Conservation (phyloP, 35 echinoderm and acorn worm genomes). For the Amphiura filiformis region DNA sequence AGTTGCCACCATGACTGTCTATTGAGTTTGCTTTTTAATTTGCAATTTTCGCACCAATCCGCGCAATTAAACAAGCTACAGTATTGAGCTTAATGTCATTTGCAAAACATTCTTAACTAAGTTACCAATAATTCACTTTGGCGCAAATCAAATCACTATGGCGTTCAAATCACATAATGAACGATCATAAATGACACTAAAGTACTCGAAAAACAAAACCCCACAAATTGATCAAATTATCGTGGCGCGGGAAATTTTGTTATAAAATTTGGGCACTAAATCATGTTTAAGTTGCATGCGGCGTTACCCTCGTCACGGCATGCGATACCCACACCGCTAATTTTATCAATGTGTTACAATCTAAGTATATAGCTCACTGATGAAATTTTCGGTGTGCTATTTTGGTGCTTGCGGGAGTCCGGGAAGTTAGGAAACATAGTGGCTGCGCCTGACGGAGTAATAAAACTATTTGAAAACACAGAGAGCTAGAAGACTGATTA, state of each 20-base stretch:
- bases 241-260: conserved; percentile 48
- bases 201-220: conserved; percentile 97
- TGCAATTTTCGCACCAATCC: conserved; percentile 37
- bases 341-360: conserved; percentile 37
- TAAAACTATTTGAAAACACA: not conserved
- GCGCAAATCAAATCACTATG: conserved; percentile 88
- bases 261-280: conserved; percentile 54
- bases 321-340: conserved; percentile 38
- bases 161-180: conserved; percentile 94
- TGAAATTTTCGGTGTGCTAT: not conserved
- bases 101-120: conserved; percentile 79
- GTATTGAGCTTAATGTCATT: conserved; percentile 73
- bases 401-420: not conserved
- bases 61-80: conserved; percentile 30
- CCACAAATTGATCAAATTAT: conserved; percentile 92
- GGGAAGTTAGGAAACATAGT: not conserved
- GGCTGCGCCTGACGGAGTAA: not conserved
- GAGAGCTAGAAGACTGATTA: not conserved
- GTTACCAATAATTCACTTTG: conserved; percentile 89
- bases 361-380: not conserved
- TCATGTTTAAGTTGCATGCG: conserved; percentile 52
- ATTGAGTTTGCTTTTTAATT: conserved; percentile 49
- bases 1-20: conserved; percentile 9
- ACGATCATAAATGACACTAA: conserved; percentile 94
- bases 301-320: conserved; percentile 17